A percentile compares a stretch with the other conserved stretches of the same genome.
These are phyloP conservation scores for Lates calcarifer DNA, from an alignment of 2,113 vertebrate species.

Conservation along the genomic window DNA sequence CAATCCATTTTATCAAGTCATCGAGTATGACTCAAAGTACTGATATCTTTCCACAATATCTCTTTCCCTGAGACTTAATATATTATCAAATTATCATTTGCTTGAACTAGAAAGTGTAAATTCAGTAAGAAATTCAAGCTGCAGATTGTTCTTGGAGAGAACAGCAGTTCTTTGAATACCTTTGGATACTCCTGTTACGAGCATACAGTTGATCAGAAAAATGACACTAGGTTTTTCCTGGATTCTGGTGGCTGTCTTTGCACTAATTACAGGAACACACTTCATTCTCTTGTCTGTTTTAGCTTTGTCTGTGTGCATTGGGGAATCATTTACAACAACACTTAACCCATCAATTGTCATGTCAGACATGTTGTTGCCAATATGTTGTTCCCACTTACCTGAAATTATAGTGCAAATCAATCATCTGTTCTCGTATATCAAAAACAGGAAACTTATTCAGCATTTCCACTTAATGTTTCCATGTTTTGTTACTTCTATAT, in stretches of 20 bases:
- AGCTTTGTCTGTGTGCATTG: neutral
- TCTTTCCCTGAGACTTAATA: too few relatives aligned
- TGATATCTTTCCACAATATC: too few relatives aligned
- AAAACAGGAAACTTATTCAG: neutral
- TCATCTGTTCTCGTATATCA: neutral
- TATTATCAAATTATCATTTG: neutral
- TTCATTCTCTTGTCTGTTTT: neutral
- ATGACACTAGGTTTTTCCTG: neutral
- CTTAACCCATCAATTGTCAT: slow-evolving; percentile 7
- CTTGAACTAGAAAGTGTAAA: neutral
- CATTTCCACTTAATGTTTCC: neutral
- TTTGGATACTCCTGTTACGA: slow-evolving; percentile 2
- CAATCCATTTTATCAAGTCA: too few relatives aligned
- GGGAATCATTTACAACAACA: slow-evolving; percentile 13
- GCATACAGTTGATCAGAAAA: slow-evolving; percentile 11
- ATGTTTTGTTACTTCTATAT: neutral
- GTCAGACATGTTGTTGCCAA: slow-evolving; percentile 20
- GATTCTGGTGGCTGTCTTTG: neutral
- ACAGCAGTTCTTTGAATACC: too few relatives aligned
- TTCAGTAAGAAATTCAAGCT: neutral
- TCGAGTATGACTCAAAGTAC: neutral
- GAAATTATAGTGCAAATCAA: slow-evolving; percentile 25
- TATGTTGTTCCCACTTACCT: slow-evolving; percentile 13
- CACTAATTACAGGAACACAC: slow-evolving; percentile 12
- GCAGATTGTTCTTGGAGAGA: neutral